A percentile compares a stretch with the other conserved stretches of the same genome.
These are phyloP conservation scores for Trichomycterus rosablanca DNA, from an alignment of 2,113 vertebrate species.

Conservation along the genomic window DNA sequence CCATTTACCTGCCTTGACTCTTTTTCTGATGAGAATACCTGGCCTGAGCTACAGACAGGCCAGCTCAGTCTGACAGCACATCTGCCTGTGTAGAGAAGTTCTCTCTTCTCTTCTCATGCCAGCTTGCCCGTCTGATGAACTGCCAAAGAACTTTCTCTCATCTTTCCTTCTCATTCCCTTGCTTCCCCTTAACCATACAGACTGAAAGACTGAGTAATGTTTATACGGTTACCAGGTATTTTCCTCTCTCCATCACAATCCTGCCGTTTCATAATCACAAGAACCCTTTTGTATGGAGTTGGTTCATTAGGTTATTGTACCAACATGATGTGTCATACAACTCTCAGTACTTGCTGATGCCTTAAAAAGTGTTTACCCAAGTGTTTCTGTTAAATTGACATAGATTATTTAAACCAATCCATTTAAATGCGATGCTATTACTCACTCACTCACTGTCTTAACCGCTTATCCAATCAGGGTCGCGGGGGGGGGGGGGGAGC, in stretches of 20 bases:
- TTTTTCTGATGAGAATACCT: constrained; percentile 65
- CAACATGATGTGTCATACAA: background rate
- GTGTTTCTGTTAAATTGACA: too few relatives aligned
- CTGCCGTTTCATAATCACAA: constrained; percentile 42
- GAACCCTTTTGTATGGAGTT: constrained; percentile 15
- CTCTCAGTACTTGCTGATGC: background rate
- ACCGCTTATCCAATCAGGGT: too few relatives aligned
- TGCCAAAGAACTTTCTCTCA: constrained; percentile 64
- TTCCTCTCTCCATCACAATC: constrained; percentile 61
- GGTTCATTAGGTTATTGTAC: constrained; percentile 17
- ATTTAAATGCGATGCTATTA: too few relatives aligned
- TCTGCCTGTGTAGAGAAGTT: constrained; percentile 65
- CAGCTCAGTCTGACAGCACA: constrained; percentile 70
- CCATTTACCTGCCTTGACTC: constrained; percentile 59
- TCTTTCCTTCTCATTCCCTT: constrained; percentile 23
- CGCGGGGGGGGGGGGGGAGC: too few relatives aligned
- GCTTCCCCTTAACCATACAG: constrained; percentile 57
- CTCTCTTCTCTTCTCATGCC: constrained; percentile 60
- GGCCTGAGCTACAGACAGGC: constrained; percentile 57
- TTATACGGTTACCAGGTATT: constrained; percentile 46
- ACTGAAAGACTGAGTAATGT: constrained; percentile 59
- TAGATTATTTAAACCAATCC: too few relatives aligned
- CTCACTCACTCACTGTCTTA: too few relatives aligned
- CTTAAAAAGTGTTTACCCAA: background rate
- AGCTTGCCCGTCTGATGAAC: constrained; percentile 68